Percentiles rank a stretch among this genome's conserved stretches.
These are phyloP conservation scores for Bathynomus jamesi DNA, from an alignment of 1,140 invertebrate genomes.

Conservation along the genomic window DNA sequence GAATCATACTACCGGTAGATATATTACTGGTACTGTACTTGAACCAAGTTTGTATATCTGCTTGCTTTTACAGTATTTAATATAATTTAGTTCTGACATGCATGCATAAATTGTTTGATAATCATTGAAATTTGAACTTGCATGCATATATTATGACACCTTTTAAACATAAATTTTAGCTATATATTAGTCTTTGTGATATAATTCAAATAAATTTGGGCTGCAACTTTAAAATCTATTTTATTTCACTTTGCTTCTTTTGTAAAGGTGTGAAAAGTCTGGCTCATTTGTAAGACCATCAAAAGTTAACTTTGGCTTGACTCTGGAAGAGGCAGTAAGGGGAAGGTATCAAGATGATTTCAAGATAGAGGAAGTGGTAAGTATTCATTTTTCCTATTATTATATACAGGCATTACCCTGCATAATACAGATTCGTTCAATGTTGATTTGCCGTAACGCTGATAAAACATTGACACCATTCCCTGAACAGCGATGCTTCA, in stretches of 20 bases:
- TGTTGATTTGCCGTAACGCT: no score
- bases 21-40: no score
- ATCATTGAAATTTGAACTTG: not conserved
- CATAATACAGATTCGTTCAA: no score
- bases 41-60: not conserved
- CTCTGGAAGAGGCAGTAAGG: constrained; percentile 24
- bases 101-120: not conserved
- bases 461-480: no score
- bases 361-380: constrained; percentile 12
- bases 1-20: constrained; percentile 37
- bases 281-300: constrained; percentile 78
- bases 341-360: constrained; percentile 28
- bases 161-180: not conserved
- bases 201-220: not conserved
- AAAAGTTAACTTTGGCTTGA: constrained; percentile 52
- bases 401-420: not conserved
- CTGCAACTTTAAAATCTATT: constrained; percentile 35
- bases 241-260: constrained; percentile 49
- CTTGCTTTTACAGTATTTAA: not conserved
- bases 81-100: not conserved
- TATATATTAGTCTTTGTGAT: not conserved
- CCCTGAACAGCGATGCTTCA: no score
- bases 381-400: not conserved
- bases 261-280: constrained; percentile 44
- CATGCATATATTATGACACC: not conserved